Evolutionary conservation across 64 coral and sea anemone genomes (phyloP).

Genomic region (Pocillopora verrucosa): DNA sequence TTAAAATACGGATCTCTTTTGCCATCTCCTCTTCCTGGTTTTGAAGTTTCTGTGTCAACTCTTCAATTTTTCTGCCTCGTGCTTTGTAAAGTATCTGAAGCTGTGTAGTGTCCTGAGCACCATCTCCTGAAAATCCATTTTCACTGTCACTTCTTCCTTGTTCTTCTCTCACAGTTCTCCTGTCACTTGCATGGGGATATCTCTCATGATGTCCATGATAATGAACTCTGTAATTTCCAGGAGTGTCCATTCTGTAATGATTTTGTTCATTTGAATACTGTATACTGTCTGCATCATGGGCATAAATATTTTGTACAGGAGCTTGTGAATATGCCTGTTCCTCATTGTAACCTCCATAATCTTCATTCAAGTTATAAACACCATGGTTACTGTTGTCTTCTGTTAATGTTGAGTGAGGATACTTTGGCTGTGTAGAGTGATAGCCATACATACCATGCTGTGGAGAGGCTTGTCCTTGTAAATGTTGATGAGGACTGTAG

Average conservation of each 20-base stretch:
- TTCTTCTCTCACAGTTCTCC: background rate
- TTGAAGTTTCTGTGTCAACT: constrained; percentile 70
- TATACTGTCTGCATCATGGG: background rate
- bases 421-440: background rate
- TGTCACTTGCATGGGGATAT: background rate
- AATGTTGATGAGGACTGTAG: background rate
- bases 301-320: background rate
- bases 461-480: background rate
- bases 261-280: constrained; percentile 10
- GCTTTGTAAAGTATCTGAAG: constrained; percentile 87
- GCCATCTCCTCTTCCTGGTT: constrained; percentile 83
- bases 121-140: background rate
- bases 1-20: constrained; percentile 85
- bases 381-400: background rate
- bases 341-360: constrained; percentile 23
- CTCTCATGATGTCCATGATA: background rate
- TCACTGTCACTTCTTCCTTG: background rate
- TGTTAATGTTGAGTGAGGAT: background rate
- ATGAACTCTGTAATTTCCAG: constrained; percentile 60
- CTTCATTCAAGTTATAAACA: constrained; percentile 14
- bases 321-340: background rate
- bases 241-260: constrained; percentile 7
- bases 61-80: constrained; percentile 86
- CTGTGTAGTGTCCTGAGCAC: constrained; percentile 36
- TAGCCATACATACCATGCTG: background rate